Percentiles rank a stretch among this genome's conserved stretches.
Conservation (phyloP, 1,140 invertebrate genomes). For the Cyphomyrmex costatus region DNA sequence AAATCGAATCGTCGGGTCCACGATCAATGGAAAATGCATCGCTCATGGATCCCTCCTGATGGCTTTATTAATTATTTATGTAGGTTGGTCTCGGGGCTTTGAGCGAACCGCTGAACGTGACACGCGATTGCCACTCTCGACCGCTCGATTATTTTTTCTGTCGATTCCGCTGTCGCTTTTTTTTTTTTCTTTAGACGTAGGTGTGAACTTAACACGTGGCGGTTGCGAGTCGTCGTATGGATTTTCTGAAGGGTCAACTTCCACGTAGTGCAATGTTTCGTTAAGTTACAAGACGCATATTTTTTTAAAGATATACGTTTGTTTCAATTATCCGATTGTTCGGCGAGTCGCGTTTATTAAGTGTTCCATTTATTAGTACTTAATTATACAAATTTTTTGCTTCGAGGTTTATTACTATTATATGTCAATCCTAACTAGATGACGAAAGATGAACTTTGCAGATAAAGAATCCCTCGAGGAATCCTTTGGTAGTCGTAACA, state of each 20-base stretch:
- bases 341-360: not conserved
- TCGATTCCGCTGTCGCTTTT: not conserved
- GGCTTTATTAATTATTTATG: slow-evolving; percentile 75
- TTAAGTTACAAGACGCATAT: not conserved
- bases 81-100: slow-evolving; percentile 22
- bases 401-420: slow-evolving; percentile 3
- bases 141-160: slow-evolving; percentile 31
- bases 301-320: not conserved
- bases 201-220: not conserved
- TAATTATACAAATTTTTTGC: not conserved
- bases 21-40: slow-evolving; percentile 48
- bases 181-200: not conserved
- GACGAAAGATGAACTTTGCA: slow-evolving; percentile 26
- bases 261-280: not conserved
- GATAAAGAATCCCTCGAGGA: slow-evolving; percentile 41
- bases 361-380: not conserved
- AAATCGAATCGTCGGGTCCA: slow-evolving; percentile 48
- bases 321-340: not conserved
- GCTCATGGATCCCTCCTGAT: slow-evolving; percentile 50
- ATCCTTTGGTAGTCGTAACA: slow-evolving; percentile 53
- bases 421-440: not conserved
- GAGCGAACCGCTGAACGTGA: slow-evolving; percentile 9
- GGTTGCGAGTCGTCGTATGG: not conserved
- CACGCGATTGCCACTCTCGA: slow-evolving; percentile 46
- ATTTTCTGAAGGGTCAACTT: slow-evolving; percentile 20